Evolutionary conservation across 2,113 vertebrate species (phyloP), one percentile per base, ranked within the genome.

Genomic region (Garra rufa): DNA sequence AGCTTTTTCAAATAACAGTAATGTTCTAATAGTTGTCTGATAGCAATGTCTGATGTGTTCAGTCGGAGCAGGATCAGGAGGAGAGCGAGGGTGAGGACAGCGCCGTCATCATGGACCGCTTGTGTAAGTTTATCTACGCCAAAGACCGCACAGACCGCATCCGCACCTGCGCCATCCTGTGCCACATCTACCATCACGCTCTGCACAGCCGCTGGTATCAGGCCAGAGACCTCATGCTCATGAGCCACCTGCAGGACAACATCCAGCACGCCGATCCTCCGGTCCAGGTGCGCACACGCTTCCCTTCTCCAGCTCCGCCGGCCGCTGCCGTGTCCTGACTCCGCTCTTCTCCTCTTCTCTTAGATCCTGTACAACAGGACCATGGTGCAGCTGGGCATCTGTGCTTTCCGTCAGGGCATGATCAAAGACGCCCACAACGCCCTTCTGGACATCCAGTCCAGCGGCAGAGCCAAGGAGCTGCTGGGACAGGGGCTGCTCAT

Each of bases 321-420:
- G 28, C 14, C 17, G 13, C 8, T 63, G 10, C 0, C 2, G 43
- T 13, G 8, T 4, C 17, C 44, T 21, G 1, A 0, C 14, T 76
- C 9, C 52, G 2, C 14, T 6, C 67, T 13, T 43, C 6, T 81
- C n/a, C 44, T 19, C 21, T 21, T n/a, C n/a, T 34, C 1, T 24
- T 78, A 98, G 97, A 98, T 98, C 89, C 93, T 98, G 19, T 98
- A 98, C 89, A 98, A 98, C 91, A 95, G 97, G 84, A 98, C 96
- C 55, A 97, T 98, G 96, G 96, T 98, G 75, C 97, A 98, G 85
- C 92, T 98, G 73, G 97, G 97, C 69, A 97, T 98, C 89, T 98
- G 97, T n/a, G 97, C 97, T 1, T 98, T 98, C 84, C 95, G 96
- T 9, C 96, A 97, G 90, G 97, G 97, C 77, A 96, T 98, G 94